Percentiles rank a stretch among this genome's conserved stretches.
Evolutionary conservation across 2,113 vertebrate species (phyloP).

Genomic region (Microtus pennsylvanicus): DNA sequence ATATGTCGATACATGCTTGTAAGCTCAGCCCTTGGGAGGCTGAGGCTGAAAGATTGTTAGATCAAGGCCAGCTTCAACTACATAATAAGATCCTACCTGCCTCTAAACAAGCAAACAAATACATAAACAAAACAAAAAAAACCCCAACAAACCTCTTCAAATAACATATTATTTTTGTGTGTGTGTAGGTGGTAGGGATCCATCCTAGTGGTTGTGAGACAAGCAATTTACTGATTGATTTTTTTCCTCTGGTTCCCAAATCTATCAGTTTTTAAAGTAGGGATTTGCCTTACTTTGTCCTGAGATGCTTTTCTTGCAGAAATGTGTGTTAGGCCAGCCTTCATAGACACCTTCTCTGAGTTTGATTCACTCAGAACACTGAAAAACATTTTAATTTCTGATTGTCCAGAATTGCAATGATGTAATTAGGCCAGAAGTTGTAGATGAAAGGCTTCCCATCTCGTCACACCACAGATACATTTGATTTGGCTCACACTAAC

Average conservation of each 20-base stretch:
- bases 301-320: not conserved
- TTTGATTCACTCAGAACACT: not conserved
- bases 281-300: not conserved
- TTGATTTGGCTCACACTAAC: not conserved
- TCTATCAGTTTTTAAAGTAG: conserved; percentile 21
- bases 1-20: not conserved
- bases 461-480: not conserved
- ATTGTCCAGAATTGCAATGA: not conserved
- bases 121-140: not conserved
- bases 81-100: not conserved
- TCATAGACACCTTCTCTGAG: not conserved
- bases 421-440: not conserved
- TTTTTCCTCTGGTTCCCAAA: not conserved
- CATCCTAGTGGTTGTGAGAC: not conserved
- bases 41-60: not conserved
- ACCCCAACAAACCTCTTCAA: not conserved
- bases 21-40: not conserved
- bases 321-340: not conserved
- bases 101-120: not conserved
- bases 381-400: conserved; percentile 21
- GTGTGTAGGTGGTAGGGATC: not conserved
- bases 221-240: not conserved
- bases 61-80: not conserved
- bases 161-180: not conserved
- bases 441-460: not conserved